phyloP scores from a whole-genome alignment of 1,140 invertebrate species.

The Lucilia cuprina region DNA sequence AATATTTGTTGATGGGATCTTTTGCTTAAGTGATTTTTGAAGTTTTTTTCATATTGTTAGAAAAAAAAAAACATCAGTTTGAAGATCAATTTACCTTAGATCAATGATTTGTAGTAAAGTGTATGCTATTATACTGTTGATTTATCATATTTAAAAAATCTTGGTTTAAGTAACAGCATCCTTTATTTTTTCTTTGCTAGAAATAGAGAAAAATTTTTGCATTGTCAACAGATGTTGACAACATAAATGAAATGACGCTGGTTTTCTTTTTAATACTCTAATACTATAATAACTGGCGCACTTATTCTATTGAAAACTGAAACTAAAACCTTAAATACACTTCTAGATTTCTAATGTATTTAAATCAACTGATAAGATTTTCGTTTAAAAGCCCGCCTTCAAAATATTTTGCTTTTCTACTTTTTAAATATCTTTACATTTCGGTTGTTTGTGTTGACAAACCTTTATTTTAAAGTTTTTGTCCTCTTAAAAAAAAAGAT shows the following conservation, averaged over 20 bases:
- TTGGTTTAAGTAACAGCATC: not conserved
- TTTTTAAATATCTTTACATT: not conserved
- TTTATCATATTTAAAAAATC: not conserved
- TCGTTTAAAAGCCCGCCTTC: constrained; percentile 25
- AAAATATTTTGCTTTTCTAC: constrained; percentile 1
- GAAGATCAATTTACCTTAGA: constrained; percentile 25
- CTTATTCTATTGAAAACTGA: constrained; percentile 33
- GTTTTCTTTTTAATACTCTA: constrained; percentile 5
- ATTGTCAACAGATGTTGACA: constrained; percentile 35
- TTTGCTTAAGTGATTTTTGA: not conserved
- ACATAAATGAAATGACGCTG: constrained; percentile 2
- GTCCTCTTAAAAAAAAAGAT: not conserved
- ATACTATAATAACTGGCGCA: constrained; percentile 21
- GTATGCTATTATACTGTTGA: not conserved
- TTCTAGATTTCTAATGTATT: constrained; percentile 26
- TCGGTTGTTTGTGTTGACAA: not conserved
- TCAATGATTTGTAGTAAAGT: not conserved
- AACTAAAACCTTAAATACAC: constrained; percentile 15
- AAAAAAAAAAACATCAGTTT: not conserved
- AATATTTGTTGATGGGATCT: not conserved
- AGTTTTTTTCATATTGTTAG: not conserved
- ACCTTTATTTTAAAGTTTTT: not conserved
- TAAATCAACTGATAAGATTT: constrained; percentile 29
- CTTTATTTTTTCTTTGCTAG: not conserved
- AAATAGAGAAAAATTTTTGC: not conserved